Evolutionary conservation across 2,113 vertebrate species (phyloP).

Genomic region (Papio anubis): DNA sequence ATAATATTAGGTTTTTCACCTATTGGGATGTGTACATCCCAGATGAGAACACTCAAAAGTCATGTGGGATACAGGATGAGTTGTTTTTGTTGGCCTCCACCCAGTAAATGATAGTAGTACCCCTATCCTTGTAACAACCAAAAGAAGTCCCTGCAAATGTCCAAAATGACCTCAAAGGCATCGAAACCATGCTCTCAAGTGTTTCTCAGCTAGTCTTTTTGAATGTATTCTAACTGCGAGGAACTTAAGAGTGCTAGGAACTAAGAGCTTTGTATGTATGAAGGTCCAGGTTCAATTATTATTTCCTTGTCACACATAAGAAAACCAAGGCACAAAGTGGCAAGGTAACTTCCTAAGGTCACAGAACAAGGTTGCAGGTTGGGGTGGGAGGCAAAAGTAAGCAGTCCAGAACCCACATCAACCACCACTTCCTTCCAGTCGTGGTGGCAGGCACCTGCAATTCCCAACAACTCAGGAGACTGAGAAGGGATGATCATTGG

Average conservation of each 20-base stretch:
- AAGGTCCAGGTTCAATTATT: not conserved
- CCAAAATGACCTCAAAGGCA: not conserved
- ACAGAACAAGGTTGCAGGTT: not conserved
- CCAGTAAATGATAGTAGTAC: not conserved
- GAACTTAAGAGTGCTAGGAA: not conserved
- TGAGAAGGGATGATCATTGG: not conserved
- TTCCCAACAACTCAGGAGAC: not conserved
- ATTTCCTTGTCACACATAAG: not conserved
- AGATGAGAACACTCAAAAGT: not conserved
- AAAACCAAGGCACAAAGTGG: not conserved
- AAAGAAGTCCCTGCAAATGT: not conserved
- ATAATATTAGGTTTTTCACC: not conserved
- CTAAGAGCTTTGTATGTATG: not conserved
- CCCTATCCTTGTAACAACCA: not conserved
- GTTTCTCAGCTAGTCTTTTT: not conserved
- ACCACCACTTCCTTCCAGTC: too few relatives aligned
- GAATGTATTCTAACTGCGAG: not conserved
- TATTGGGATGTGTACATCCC: not conserved
- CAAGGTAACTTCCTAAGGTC: not conserved
- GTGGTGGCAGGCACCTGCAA: not conserved
- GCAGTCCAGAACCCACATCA: fast-evolving
- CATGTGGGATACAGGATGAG: not conserved
- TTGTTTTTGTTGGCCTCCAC: not conserved
- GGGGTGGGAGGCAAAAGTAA: too few relatives aligned
- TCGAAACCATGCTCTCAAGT: not conserved